Base-by-base conservation (phyloP, 2,113 vertebrate species). In the Brachypteracias leptosomus region DNA sequence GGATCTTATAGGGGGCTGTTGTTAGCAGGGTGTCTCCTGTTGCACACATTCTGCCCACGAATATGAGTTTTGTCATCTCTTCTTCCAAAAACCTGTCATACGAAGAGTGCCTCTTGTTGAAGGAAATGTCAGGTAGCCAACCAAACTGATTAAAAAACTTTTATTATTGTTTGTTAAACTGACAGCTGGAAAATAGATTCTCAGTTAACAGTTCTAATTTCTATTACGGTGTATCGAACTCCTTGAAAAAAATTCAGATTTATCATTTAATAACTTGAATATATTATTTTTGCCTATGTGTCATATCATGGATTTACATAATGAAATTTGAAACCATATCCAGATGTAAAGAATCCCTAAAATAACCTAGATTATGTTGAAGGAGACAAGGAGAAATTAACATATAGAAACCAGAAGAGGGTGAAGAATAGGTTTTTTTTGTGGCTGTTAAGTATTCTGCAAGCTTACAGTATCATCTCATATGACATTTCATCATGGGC, bases 321-420 rank as follows among this genome's bases (percentile, higher is more conserved):
- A 93, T 88, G 93, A 96, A 88, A 96, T 95, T 91, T 88, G 87
- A 96, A 97, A 93, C 47, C 55, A 89, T 90, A 35, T 71, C 70
- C 52, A 94, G 81, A 88, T 88, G 91, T 93, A 81, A 88, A 89
- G 78, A 89, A 89, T 55, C 59, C 89, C 55, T 74, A 82, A 87
- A 88, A 79, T 62, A 91, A 87, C 46, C n/a, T 85, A 71, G 70
- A 61, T 84, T 91, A 51, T 62, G 62, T 72, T 72, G 55, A 70
- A 89, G 36, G 62, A 95, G 67, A 66, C 74, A 58, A 79, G 63
- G 49, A 93, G 21, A 73, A 46, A 84, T 93, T 96, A 96, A 84
- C 54, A 92, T 83, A 51, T 11, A 78, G 72, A 93, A 95, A 71
- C 11, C 28, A 47, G 83, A 89, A 85, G 58, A 29, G 62, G 29